Evolutionary conservation across 2,797 vertebrate species (phyloP).

Genomic region (Rhinophrynus dorsalis): DNA sequence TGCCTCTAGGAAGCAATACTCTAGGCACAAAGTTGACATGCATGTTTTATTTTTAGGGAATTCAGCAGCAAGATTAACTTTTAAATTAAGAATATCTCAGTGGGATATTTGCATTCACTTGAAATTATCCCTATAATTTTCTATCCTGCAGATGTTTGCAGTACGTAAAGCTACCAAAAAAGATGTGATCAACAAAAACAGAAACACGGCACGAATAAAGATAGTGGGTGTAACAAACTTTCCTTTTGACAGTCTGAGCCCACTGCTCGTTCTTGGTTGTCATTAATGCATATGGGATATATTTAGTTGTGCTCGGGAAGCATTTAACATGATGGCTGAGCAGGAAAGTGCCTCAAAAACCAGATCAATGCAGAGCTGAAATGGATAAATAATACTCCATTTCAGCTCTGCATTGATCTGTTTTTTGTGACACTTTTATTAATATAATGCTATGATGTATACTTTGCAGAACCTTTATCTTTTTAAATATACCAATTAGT

Average conservation of each 20-base stretch:
- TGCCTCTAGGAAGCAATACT: not conserved
- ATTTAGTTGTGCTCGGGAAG: not conserved
- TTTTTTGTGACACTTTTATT: no score
- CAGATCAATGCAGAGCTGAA: no score
- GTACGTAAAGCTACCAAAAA: constrained; percentile 15
- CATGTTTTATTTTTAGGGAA: constrained; percentile 25
- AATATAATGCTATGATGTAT: no score
- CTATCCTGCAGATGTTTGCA: constrained; percentile 36
- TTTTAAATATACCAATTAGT: no score
- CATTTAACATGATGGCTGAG: no score
- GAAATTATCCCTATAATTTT: constrained; percentile 40
- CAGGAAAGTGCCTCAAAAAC: no score
- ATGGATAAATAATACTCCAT: no score
- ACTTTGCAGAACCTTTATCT: no score
- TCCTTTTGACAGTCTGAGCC: not conserved
- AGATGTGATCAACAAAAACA: constrained; percentile 25
- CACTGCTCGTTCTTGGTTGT: not conserved
- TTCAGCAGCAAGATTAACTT: constrained; percentile 25
- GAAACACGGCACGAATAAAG: constrained; percentile 7
- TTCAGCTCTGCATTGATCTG: no score
- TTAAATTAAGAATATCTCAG: constrained; percentile 14
- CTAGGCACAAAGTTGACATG: constrained; percentile 3
- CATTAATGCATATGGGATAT: not conserved
- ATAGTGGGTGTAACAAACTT: not conserved
- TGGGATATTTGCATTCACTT: constrained; percentile 12